Percentiles rank a stretch among this genome's conserved stretches.
Evolutionary conservation across 1,140 invertebrate genomes (phyloP).

Genomic region (Tetragnatha versicolor): DNA sequence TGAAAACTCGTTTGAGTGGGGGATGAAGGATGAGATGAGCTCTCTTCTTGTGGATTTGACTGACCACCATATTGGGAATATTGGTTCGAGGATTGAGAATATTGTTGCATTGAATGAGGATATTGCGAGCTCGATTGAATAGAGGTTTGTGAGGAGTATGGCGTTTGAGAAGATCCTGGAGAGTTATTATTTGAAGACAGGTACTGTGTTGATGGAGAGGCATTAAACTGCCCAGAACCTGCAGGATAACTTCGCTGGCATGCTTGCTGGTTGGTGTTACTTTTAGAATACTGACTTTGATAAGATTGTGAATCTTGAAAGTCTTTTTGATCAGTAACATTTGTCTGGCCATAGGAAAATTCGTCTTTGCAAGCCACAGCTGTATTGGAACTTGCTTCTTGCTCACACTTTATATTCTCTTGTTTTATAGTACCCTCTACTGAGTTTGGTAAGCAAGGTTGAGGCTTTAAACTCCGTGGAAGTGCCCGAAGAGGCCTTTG

Average conservation of each 20-base stretch:
- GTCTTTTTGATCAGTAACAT: slow-evolving; percentile 15
- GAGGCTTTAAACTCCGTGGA: slow-evolving; percentile 30
- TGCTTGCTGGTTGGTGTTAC: background rate
- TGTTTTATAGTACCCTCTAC: background rate
- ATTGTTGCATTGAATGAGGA: slow-evolving; percentile 35
- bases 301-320: slow-evolving; percentile 18
- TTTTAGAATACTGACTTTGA: slow-evolving; percentile 35
- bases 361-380: slow-evolving; percentile 20
- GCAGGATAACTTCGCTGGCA: slow-evolving; percentile 23
- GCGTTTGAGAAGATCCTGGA: background rate
- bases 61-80: slow-evolving; percentile 19
- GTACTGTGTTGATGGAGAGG: background rate
- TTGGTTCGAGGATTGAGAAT: background rate
- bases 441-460: background rate
- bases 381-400: slow-evolving; percentile 14
- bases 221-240: background rate
- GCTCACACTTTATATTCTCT: background rate
- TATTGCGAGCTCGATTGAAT: slow-evolving; percentile 13
- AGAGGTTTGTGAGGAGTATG: slow-evolving; percentile 16
- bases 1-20: background rate
- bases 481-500: slow-evolving; percentile 8
- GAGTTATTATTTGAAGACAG: background rate
- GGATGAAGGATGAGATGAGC: background rate
- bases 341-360: background rate
- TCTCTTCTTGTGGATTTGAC: background rate